Percentiles rank a stretch among this genome's conserved stretches.
Conservation (phyloP, 1,140 invertebrate genomes). For the Trichogramma pretiosum region DNA sequence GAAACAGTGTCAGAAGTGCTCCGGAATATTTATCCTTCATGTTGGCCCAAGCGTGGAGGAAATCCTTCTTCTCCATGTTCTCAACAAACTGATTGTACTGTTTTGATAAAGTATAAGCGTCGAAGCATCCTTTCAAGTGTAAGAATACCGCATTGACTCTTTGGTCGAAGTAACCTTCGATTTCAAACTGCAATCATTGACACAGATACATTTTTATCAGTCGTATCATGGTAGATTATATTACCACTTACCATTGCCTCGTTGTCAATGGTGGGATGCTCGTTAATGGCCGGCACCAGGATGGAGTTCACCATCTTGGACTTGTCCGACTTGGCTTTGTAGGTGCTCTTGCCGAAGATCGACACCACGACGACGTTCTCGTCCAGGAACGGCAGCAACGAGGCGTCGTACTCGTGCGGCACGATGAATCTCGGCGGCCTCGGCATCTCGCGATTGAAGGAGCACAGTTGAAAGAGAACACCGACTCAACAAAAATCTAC, state of each 20-base stretch:
- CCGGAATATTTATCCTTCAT: conserved; percentile 66
- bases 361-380: conserved; percentile 56
- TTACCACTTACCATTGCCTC: conserved; percentile 44
- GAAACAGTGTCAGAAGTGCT: conserved; percentile 69
- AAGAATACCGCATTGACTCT: conserved; percentile 57
- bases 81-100: conserved; percentile 49
- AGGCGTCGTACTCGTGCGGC: no score
- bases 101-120: conserved; percentile 48
- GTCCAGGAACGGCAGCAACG: no score
- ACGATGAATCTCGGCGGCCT: no score
- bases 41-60: conserved; percentile 64
- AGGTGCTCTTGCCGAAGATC: conserved; percentile 58
- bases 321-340: conserved; percentile 52
- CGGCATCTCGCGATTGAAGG: no score
- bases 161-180: conserved; percentile 62
- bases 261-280: conserved; percentile 42
- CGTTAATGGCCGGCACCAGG: conserved; percentile 41
- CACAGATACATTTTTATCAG: no score
- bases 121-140: conserved; percentile 56
- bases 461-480: no score
- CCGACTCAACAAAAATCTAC: no score
- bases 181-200: conserved; percentile 48
- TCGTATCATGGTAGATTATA: no score
- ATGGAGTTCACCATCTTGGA: conserved; percentile 50
- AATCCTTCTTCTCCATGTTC: conserved; percentile 50